Conservation (phyloP, 1,140 invertebrate species). For the Berghia stephanieae region DNA sequence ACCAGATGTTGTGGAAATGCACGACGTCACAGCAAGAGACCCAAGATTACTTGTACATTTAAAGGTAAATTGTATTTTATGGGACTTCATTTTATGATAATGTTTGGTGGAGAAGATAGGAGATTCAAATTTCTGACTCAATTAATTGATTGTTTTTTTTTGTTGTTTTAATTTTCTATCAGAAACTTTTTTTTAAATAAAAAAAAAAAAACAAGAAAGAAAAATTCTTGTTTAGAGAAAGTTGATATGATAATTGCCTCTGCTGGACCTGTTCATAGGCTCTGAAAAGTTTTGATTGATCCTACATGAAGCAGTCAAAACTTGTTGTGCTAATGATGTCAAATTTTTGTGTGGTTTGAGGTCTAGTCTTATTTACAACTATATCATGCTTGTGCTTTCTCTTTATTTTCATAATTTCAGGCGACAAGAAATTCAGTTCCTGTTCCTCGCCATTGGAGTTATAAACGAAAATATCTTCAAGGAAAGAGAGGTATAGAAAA, state of each 20-base stretch:
- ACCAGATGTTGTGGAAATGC: slow-evolving; percentile 99
- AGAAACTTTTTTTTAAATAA: no score
- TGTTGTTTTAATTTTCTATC: no score
- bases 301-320: not conserved
- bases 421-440: slow-evolving; percentile 93
- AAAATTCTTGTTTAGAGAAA: not conserved
- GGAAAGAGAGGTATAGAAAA: slow-evolving; percentile 99
- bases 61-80: slow-evolving; percentile 72
- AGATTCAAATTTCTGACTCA: no score
- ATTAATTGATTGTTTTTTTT: no score
- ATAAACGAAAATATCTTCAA: slow-evolving; percentile 95
- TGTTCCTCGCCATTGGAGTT: slow-evolving; percentile 99
- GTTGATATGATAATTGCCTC: no score
- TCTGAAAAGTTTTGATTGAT: not conserved
- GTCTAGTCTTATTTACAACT: not conserved
- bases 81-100: no score
- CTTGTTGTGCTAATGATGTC: not conserved
- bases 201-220: not conserved
- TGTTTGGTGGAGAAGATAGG: no score
- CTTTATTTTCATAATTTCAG: no score
- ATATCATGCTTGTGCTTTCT: not conserved
- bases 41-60: slow-evolving; percentile 94
- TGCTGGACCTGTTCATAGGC: not conserved
- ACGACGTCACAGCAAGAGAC: slow-evolving; percentile 97
- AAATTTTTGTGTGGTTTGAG: not conserved